These are phyloP conservation scores for Cygnus atratus DNA, from an alignment of 2,113 vertebrate genomes.

Conservation along the genomic window DNA sequence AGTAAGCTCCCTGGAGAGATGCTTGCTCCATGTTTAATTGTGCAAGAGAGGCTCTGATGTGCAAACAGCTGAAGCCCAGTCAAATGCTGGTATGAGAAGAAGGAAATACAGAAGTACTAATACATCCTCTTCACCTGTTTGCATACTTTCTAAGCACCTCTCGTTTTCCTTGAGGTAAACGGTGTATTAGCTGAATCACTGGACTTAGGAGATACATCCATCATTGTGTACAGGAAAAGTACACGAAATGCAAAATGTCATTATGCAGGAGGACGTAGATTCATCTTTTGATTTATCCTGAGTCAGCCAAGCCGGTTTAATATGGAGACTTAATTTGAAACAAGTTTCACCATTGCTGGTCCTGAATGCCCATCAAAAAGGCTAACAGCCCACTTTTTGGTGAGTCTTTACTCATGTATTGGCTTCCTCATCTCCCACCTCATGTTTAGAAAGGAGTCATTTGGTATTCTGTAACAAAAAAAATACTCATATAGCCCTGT, in stretches of 20 bases:
- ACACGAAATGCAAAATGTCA: conserved; percentile 13
- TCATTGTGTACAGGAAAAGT: neutral
- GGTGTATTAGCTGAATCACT: neutral
- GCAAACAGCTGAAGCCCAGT: neutral
- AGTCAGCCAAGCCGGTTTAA: neutral
- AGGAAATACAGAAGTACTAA: neutral
- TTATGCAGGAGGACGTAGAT: neutral
- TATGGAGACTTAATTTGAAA: neutral
- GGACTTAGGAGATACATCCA: neutral
- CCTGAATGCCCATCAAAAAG: neutral
- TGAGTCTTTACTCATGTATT: neutral
- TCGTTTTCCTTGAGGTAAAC: neutral
- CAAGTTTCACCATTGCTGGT: neutral
- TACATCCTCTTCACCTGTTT: neutral
- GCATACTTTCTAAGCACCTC: neutral
- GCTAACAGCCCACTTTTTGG: neutral
- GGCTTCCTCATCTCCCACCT: neutral
- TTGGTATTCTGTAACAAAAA: neutral
- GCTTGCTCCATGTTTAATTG: neutral
- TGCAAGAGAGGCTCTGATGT: neutral
- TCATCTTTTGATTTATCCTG: conserved; percentile 25
- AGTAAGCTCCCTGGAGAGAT: neutral
- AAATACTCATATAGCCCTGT: neutral
- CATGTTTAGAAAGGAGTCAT: neutral
- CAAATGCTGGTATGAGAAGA: neutral